phyloP scores from a whole-genome alignment of 2,113 vertebrate genomes.

The Chunga burmeisteri region DNA sequence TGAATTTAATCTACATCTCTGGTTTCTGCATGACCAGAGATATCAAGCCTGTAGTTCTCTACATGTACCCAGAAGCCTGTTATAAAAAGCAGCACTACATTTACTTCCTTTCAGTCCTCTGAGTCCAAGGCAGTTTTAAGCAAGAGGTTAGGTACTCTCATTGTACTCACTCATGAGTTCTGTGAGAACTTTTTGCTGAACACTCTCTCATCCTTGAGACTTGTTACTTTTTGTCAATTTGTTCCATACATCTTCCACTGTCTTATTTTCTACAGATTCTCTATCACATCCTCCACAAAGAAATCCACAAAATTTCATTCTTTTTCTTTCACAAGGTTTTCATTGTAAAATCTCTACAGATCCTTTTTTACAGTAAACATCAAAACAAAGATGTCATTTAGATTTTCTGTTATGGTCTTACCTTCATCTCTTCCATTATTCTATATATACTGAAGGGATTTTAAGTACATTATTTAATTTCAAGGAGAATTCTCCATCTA shows the following conservation, averaged over 20 bases:
- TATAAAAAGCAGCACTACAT: not conserved
- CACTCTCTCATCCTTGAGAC: not conserved
- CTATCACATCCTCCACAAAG: not conserved
- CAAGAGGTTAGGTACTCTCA: not conserved
- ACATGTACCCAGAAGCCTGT: not conserved
- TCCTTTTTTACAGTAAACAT: not conserved
- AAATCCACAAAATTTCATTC: not conserved
- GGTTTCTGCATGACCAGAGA: not conserved
- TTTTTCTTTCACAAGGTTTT: not conserved
- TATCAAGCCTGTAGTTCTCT: not conserved
- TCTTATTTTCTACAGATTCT: not conserved
- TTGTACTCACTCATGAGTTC: not conserved
- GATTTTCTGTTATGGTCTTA: not conserved
- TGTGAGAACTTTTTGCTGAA: not conserved
- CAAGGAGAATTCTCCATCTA: not conserved
- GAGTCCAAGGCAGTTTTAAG: not conserved
- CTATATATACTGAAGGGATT: not conserved
- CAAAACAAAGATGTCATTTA: not conserved
- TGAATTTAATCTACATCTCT: not conserved
- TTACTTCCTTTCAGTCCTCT: not conserved
- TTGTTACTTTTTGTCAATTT: not conserved
- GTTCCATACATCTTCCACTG: not conserved
- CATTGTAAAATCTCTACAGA: not conserved
- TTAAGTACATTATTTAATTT: not conserved
- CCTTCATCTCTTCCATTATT: not conserved